phyloP scores from a whole-genome alignment of 2,113 vertebrate species.

The Ictidomys tridecemlineatus region DNA sequence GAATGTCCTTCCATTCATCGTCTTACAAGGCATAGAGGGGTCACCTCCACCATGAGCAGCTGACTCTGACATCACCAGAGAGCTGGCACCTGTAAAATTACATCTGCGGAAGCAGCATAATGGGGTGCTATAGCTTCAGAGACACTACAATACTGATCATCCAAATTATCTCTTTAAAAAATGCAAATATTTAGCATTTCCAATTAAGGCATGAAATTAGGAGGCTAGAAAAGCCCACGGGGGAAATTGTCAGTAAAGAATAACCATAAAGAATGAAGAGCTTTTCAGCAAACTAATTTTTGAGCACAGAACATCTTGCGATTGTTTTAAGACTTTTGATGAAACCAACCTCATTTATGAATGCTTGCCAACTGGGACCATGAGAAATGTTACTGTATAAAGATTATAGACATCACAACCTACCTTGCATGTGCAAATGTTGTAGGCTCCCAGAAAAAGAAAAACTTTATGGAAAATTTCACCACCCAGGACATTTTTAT shows the following conservation, averaged over 20 bases:
- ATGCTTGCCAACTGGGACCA: not conserved
- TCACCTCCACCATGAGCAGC: not conserved
- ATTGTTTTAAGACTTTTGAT: not conserved
- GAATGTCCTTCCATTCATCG: not conserved
- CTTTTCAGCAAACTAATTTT: slow-evolving; percentile 20
- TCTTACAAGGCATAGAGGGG: not conserved
- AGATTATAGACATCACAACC: not conserved
- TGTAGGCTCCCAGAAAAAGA: not conserved
- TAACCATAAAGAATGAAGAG: not conserved
- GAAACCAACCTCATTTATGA: not conserved
- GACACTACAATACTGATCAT: not conserved
- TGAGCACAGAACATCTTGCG: not conserved
- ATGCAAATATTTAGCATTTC: slow-evolving; percentile 52
- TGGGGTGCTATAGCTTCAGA: not conserved
- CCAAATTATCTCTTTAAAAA: slow-evolving; percentile 16
- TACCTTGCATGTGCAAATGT: not conserved
- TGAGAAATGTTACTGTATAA: not conserved
- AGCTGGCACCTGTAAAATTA: not conserved
- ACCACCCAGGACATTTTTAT: not conserved
- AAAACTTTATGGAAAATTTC: not conserved
- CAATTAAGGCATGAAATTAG: slow-evolving; percentile 44
- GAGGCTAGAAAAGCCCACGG: not conserved
- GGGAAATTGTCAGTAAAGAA: not conserved
- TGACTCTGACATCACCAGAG: not conserved
- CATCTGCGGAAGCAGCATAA: not conserved